Evolutionary conservation across 1,140 invertebrate species (phyloP).

Genomic region (Meteorus sp.): DNA sequence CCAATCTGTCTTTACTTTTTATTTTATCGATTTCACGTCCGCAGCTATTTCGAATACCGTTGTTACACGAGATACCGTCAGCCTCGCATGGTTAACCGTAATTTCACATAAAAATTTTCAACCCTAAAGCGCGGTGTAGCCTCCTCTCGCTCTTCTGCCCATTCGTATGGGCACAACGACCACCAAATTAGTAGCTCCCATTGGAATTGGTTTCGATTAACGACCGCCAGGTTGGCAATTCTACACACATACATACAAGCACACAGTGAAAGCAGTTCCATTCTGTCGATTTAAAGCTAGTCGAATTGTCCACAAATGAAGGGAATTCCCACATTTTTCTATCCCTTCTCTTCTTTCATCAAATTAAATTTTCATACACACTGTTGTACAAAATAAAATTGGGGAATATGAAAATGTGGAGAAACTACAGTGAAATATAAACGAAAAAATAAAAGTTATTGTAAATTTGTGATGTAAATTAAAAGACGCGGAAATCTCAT

Average conservation of each 20-base stretch:
- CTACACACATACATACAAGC: too few species aligned
- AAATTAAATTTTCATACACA: too few species aligned
- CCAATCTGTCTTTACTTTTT: too few species aligned
- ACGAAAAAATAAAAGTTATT: background rate
- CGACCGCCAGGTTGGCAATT: slow-evolving; percentile 13
- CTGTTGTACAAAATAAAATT: too few species aligned
- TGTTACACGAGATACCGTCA: too few species aligned
- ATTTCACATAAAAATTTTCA: too few species aligned
- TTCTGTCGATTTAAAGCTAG: background rate
- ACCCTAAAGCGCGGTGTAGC: background rate
- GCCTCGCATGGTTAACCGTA: too few species aligned
- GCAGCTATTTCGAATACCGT: too few species aligned
- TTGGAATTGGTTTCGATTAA: slow-evolving; percentile 19
- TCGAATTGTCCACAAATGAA: background rate
- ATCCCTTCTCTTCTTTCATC: background rate
- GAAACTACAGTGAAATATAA: background rate
- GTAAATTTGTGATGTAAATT: background rate
- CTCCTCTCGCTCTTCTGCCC: background rate
- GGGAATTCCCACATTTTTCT: too few species aligned
- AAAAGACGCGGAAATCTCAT: background rate
- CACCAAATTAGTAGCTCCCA: slow-evolving; percentile 16
- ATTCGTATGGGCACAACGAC: background rate
- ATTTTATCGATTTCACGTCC: too few species aligned
- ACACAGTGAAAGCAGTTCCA: slow-evolving; percentile 5
- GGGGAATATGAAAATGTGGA: too few species aligned